phyloP scores from a whole-genome alignment of 2,113 vertebrate genomes.

The Crotalus helleri region DNA sequence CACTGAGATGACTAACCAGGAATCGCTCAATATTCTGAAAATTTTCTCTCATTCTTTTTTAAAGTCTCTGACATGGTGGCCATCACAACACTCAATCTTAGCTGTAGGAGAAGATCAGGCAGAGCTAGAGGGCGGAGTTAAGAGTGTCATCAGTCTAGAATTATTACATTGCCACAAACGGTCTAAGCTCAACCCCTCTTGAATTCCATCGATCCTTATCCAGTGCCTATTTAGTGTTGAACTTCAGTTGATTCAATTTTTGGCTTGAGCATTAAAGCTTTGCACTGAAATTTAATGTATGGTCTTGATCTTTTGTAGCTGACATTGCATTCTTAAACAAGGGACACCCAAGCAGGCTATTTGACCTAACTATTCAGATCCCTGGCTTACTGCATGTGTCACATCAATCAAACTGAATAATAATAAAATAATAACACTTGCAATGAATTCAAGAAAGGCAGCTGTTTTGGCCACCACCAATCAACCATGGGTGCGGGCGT shows the following conservation, averaged over 20 bases:
- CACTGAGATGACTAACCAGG: background rate
- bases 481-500: background rate
- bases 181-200: too few relatives aligned
- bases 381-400: conserved; percentile 56
- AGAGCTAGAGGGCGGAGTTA: too few relatives aligned
- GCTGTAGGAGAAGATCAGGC: background rate
- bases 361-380: conserved; percentile 54
- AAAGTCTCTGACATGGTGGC: background rate
- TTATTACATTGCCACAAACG: too few relatives aligned
- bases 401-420: conserved; percentile 34
- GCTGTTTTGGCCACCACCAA: background rate
- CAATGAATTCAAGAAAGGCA: background rate
- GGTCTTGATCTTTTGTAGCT: background rate
- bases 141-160: too few relatives aligned
- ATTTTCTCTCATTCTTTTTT: background rate
- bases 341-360: conserved; percentile 40
- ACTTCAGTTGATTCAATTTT: too few relatives aligned
- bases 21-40: background rate
- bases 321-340: background rate
- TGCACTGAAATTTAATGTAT: too few relatives aligned
- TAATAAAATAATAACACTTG: conserved; percentile 49
- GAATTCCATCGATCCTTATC: too few relatives aligned
- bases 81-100: background rate
- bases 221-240: too few relatives aligned
- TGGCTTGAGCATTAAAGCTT: too few relatives aligned